Evolutionary conservation across 2,113 vertebrate species (phyloP), one percentile per base, ranked within the genome.

Genomic region (Butastur rufipennis): DNA sequence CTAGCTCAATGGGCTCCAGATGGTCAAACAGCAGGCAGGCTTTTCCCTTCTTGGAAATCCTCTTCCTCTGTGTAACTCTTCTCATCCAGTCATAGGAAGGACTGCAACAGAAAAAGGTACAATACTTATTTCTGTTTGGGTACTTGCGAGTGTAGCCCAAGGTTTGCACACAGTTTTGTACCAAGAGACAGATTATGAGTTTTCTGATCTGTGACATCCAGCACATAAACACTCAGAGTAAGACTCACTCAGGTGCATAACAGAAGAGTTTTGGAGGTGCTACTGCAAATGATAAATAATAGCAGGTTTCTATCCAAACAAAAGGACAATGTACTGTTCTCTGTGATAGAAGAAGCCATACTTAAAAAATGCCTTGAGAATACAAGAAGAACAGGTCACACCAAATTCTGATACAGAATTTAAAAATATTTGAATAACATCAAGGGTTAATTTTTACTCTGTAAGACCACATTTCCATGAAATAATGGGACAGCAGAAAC

Each of bases 1-100:
- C 99, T 97, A 99, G 98, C 94, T 99, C 99, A 92, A 99, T 98
- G 63, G 99, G 99, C 97, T 99, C 99, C 98, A 99, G 98, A 98
- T 99, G 99, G 97, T 99, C 99, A 95, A 99, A 99, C 17, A 99
- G 98, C 85, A 99, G 98, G 17, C 99, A 99, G 40, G 99, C 99
- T 96, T 99, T 99, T 72, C 99, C 99, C 96, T 99, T 99, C 98
- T 99, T 99, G 43, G 98, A 98, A 93, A 98, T 98, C 96, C 98
- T 99, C 97, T 99, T 99, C 90, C 99, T 98, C 97, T 99, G 99
- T 31, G 99, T 99, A 96, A 99, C 97, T 98, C 99, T 99, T 95
- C 99, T 98, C 99, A 99, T 99, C 99, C 99, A 99, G 97, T 99
- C 99, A 31, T 99, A 99, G 19, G 99, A 99, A 21, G 99, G 99